These are phyloP conservation scores for Rhagonycha lutea DNA, from an alignment of 2,888 invertebrate species.

Conservation along the genomic window DNA sequence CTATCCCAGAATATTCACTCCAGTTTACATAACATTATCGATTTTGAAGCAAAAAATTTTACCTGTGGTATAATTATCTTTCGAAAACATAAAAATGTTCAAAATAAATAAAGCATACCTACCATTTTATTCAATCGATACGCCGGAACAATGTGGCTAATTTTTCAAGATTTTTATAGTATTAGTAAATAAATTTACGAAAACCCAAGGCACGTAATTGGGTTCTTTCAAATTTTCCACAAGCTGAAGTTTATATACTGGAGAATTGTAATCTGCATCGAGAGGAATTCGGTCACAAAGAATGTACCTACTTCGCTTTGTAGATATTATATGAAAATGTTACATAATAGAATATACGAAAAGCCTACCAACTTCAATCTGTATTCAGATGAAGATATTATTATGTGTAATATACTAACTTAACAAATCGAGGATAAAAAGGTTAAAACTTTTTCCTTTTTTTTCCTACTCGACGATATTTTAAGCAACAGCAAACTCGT, in stretches of 20 bases:
- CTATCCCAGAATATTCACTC: not conserved
- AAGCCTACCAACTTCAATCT: not conserved
- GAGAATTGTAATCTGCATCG: not conserved
- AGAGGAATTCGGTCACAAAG: slow-evolving; percentile 11
- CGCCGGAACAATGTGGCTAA: not conserved
- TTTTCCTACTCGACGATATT: not conserved
- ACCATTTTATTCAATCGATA: not conserved
- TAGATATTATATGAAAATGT: slow-evolving; percentile 4
- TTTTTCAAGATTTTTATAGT: not conserved
- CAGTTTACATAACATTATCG: not conserved
- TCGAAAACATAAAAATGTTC: not conserved
- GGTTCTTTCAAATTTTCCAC: slow-evolving; percentile 13
- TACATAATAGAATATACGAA: not conserved
- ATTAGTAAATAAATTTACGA: not conserved
- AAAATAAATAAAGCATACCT: not conserved
- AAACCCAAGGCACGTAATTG: not conserved
- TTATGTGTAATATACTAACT: not conserved
- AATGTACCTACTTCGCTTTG: slow-evolving; percentile 13
- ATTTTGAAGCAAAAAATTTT: not conserved
- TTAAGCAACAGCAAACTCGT: not conserved
- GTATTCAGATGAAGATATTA: not conserved
- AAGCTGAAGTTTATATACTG: slow-evolving; percentile 11
- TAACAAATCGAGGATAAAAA: not conserved
- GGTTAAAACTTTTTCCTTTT: not conserved
- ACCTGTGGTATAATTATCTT: not conserved